Evolutionary conservation across 2,797 vertebrate species (phyloP).

Genomic region (Paratrypauchen microcephalus): DNA sequence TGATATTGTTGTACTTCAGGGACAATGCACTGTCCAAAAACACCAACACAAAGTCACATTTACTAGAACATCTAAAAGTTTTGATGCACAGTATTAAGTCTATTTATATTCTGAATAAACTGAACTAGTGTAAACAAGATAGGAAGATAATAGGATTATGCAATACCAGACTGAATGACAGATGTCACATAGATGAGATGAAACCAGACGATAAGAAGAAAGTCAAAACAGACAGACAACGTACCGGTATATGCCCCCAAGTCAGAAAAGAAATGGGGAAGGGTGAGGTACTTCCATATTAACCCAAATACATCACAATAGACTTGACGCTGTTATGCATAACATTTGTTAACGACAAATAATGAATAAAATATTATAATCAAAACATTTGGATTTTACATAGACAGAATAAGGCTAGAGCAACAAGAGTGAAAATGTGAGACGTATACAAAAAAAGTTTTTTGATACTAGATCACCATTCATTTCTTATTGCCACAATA

Average conservation of each 20-base stretch:
- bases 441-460: too few relatives aligned
- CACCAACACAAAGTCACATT: too few relatives aligned
- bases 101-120: too few relatives aligned
- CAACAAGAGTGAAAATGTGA: too few relatives aligned
- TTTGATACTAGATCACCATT: neutral
- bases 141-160: constrained; percentile 21
- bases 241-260: neutral
- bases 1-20: neutral
- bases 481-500: too few relatives aligned
- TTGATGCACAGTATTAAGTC: too few relatives aligned
- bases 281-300: neutral
- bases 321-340: neutral
- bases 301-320: neutral
- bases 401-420: too few relatives aligned
- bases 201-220: constrained; percentile 15
- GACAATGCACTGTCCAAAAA: too few relatives aligned
- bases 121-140: constrained; percentile 4
- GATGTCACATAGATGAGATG: constrained; percentile 15
- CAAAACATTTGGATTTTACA: too few relatives aligned
- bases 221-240: neutral
- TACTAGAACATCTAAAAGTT: too few relatives aligned
- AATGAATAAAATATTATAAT: too few relatives aligned
- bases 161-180: constrained; percentile 46
- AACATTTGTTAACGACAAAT: too few relatives aligned
- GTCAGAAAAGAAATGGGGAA: neutral